These are phyloP conservation scores for Muscicapa striata DNA, from an alignment of 2,797 vertebrate genomes.

Conservation along the genomic window DNA sequence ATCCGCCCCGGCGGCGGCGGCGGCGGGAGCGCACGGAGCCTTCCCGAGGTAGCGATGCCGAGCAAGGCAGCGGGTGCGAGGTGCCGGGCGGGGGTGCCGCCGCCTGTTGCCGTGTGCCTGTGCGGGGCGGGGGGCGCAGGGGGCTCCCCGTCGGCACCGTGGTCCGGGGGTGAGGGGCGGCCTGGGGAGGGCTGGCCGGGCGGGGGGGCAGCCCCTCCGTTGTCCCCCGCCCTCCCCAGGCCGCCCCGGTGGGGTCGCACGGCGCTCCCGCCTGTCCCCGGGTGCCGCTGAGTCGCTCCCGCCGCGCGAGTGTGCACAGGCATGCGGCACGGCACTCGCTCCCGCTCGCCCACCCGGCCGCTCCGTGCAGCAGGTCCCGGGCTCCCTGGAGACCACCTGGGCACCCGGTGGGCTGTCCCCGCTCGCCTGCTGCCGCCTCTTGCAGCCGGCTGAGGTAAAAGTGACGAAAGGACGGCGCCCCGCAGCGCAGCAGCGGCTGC, in stretches of 20 bases:
- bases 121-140: neutral
- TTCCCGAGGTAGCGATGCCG: slow-evolving; percentile 34
- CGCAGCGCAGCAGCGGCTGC: neutral
- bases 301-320: neutral
- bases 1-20: slow-evolving; percentile 11
- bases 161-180: neutral
- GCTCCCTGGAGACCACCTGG: neutral
- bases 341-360: neutral
- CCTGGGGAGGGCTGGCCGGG: neutral
- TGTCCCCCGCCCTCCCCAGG: neutral
- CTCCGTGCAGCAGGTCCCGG: neutral
- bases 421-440: neutral
- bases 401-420: neutral
- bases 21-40: neutral
- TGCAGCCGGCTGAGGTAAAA: neutral
- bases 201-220: neutral
- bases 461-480: neutral
- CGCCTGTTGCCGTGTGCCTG: slow-evolving; percentile 4
- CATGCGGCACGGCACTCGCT: neutral
- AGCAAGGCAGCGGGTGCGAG: neutral
- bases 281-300: neutral
- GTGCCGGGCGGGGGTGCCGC: neutral
- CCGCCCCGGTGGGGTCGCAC: neutral
- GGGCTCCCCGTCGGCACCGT: neutral
- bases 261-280: neutral